Conservation (phyloP, 1,140 invertebrate genomes). For the Alviniconcha marisindica region DNA sequence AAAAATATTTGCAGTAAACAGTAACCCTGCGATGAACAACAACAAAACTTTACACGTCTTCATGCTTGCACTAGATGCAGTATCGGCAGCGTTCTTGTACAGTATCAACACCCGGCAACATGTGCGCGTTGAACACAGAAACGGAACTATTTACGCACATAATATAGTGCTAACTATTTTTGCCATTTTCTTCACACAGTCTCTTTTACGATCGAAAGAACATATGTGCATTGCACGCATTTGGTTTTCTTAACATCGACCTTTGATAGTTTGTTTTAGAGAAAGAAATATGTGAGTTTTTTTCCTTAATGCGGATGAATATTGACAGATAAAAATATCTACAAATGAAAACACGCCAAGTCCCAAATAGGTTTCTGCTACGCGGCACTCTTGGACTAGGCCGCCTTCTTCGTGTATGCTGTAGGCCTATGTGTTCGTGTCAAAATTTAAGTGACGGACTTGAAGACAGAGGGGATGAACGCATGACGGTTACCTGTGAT, state of each 20-base stretch:
- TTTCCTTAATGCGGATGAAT: neutral
- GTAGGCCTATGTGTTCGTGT: no score
- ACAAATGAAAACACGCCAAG: conserved; percentile 29
- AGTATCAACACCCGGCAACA: neutral
- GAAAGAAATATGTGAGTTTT: neutral
- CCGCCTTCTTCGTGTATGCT: no score
- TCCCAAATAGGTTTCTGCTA: neutral
- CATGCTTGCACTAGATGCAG: neutral
- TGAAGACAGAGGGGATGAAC: no score
- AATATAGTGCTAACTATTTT: neutral
- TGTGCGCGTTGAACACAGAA: neutral
- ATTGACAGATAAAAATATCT: neutral
- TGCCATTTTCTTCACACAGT: no score
- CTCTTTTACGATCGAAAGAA: neutral
- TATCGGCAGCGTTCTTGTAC: neutral
- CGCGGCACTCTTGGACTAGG: neutral
- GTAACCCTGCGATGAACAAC: neutral
- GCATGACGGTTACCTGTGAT: no score
- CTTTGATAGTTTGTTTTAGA: neutral
- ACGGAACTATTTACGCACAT: neutral
- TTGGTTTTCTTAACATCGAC: neutral
- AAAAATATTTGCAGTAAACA: neutral
- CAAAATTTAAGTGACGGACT: no score
- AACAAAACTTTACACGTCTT: neutral
- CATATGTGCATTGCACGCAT: neutral